Conservation (phyloP, 2,888 invertebrate species). For the Netelia virgata region DNA sequence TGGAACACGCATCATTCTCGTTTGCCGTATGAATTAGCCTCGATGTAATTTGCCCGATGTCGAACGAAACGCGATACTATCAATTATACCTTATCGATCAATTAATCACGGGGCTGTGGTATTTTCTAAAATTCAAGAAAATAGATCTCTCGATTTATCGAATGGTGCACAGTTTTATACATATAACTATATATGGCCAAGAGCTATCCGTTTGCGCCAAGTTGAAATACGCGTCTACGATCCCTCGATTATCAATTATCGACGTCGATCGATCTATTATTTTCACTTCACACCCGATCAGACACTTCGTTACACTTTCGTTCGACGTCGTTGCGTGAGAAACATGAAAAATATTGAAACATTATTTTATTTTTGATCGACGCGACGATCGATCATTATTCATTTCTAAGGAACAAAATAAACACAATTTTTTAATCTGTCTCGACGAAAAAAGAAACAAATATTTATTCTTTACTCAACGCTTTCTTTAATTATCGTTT, state of each 20-base stretch:
- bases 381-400: too few relatives aligned
- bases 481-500: too few relatives aligned
- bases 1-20: too few relatives aligned
- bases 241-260: conserved; percentile 49
- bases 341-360: too few relatives aligned
- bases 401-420: too few relatives aligned
- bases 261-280: conserved; percentile 55
- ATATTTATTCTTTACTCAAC: too few relatives aligned
- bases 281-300: conserved; percentile 7
- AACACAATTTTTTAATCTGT: too few relatives aligned
- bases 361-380: too few relatives aligned
- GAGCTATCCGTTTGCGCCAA: neutral
- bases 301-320: neutral
- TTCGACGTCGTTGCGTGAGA: neutral
- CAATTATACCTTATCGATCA: conserved; percentile 62
- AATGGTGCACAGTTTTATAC: neutral
- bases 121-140: conserved; percentile 57
- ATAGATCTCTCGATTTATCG: conserved; percentile 30
- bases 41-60: conserved; percentile 52
- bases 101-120: conserved; percentile 46
- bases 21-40: conserved; percentile 29
- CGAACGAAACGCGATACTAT: conserved; percentile 22
- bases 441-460: too few relatives aligned
- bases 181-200: neutral
- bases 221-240: neutral